Percentiles rank a stretch among this genome's conserved stretches.
phyloP scores from a whole-genome alignment of 2,113 vertebrate species.

The Gadus chalcogrammus region DNA sequence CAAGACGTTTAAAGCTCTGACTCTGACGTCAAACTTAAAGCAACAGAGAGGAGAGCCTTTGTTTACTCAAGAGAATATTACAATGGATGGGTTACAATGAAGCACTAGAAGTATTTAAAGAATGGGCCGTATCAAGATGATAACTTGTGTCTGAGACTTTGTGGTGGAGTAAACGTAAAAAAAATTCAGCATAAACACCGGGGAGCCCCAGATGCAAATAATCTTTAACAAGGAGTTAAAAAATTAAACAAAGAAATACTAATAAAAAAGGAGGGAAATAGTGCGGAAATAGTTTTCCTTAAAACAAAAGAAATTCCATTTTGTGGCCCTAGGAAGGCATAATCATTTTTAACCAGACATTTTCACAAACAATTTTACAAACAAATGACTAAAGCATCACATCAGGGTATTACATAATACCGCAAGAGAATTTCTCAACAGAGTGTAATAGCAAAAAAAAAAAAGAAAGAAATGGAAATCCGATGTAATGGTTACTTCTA shows the following conservation, averaged over 20 bases:
- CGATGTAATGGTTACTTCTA: slow-evolving; percentile 53
- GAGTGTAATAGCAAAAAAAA: slow-evolving; percentile 40
- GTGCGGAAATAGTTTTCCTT: slow-evolving; percentile 30
- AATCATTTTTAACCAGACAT: slow-evolving; percentile 59
- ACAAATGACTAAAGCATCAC: slow-evolving; percentile 60
- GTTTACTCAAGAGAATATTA: background rate
- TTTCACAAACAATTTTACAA: slow-evolving; percentile 48
- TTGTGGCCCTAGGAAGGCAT: slow-evolving; percentile 71
- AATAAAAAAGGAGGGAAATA: slow-evolving; percentile 6
- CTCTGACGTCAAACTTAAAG: slow-evolving; percentile 43
- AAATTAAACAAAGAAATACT: slow-evolving; percentile 13
- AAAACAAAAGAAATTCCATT: slow-evolving; percentile 60
- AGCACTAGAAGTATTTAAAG: background rate
- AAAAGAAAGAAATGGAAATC: slow-evolving; percentile 33
- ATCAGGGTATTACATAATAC: slow-evolving; percentile 61
- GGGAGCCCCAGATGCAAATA: slow-evolving; percentile 25
- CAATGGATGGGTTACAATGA: background rate
- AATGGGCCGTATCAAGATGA: slow-evolving; percentile 8
- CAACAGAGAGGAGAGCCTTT: slow-evolving; percentile 13
- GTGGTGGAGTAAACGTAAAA: slow-evolving; percentile 25
- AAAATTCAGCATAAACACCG: slow-evolving; percentile 33
- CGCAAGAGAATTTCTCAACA: slow-evolving; percentile 64
- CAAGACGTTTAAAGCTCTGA: slow-evolving; percentile 53
- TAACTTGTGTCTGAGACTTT: background rate
- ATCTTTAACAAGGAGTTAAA: slow-evolving; percentile 16